Evolutionary conservation across 2,888 invertebrate genomes (phyloP), one percentile per base, ranked within the genome.

Genomic region (Leucophenga maculata): DNA sequence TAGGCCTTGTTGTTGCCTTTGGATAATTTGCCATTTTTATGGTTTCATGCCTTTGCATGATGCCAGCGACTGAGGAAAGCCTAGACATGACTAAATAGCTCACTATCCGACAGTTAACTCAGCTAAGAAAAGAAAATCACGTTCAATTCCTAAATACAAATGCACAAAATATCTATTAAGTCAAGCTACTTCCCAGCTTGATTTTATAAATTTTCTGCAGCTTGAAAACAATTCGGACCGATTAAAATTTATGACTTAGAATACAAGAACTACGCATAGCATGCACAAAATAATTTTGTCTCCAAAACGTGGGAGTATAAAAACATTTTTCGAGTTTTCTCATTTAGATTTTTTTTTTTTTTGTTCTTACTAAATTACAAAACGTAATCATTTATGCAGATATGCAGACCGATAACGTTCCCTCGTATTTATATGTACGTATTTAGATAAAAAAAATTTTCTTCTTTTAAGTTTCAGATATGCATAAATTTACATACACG

Each of bases 21-120:
- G 76, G 82, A 85, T 85, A 85, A 85, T 85, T 84, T 86, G 86
- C 84, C 79, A 85, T 85, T 85, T 86, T 81, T 85, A 86, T 85
- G 84, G 84, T 85, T 85, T 85, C 86, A 81, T 82, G 77, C 79
- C 75, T 84, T 73, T 71, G 67, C 68, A 72, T 57, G 66, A 16
- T 50, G 59, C 59, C 6, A n/a, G 26, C 48, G 14, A 32, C 13
- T 52, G 46, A 68, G 31, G 14, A 60, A 16, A 60, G 39, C 31
- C 60, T 32, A 32, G 39, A 32, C 60, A n/a, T 26, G 22, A 60
- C 31, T 32, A 60, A 60, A 18, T 59, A 26, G 20, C 13, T 16
- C 13, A 55, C 20, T 11, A 1, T 11, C 60, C 75, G 77, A 80
- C 74, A 82, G 74, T 68, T 69, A 65, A 70, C 32, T n/a, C 65